Conservation (phyloP, 2,113 vertebrate species). For the Pseudolaguvia tuberculata region DNA sequence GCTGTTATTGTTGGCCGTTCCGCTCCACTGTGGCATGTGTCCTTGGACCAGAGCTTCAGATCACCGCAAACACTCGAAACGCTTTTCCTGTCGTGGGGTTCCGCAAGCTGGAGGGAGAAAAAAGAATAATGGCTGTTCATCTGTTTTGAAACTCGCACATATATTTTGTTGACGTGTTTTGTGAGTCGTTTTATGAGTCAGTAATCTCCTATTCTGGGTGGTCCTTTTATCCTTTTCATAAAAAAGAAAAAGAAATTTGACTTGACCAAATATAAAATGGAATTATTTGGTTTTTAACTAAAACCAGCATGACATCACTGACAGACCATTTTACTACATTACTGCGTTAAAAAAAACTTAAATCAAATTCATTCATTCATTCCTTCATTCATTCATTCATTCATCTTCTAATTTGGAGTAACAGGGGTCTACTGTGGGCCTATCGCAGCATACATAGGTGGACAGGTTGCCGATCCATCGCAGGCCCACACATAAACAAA, state of each 20-base stretch:
- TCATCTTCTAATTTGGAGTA: no score
- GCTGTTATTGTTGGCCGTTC: slow-evolving; percentile 51
- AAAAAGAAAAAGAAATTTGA: no score
- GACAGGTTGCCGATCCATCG: no score
- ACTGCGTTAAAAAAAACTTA: no score
- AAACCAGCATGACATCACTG: slow-evolving; percentile 14
- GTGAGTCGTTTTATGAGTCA: slow-evolving; percentile 1
- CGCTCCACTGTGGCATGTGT: slow-evolving; percentile 34
- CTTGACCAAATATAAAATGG: neutral
- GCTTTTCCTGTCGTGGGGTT: slow-evolving; percentile 88
- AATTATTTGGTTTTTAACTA: slow-evolving; percentile 8
- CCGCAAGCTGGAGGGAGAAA: slow-evolving; percentile 75
- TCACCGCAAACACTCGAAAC: slow-evolving; percentile 93
- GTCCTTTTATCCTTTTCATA: slow-evolving; percentile 12
- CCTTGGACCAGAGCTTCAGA: slow-evolving; percentile 69
- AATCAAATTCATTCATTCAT: no score
- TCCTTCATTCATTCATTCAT: no score
- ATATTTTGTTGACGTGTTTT: slow-evolving; percentile 19
- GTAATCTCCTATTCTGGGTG: slow-evolving; percentile 20
- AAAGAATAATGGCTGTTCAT: slow-evolving; percentile 21
- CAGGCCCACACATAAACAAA: no score
- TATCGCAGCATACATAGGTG: no score
- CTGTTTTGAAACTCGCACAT: neutral
- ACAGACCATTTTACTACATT: no score
- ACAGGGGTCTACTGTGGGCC: no score